A percentile compares a stretch with the other conserved stretches of the same genome.
Conservation (phyloP, 2,113 vertebrate species). For the Pelobates fuscus region DNA sequence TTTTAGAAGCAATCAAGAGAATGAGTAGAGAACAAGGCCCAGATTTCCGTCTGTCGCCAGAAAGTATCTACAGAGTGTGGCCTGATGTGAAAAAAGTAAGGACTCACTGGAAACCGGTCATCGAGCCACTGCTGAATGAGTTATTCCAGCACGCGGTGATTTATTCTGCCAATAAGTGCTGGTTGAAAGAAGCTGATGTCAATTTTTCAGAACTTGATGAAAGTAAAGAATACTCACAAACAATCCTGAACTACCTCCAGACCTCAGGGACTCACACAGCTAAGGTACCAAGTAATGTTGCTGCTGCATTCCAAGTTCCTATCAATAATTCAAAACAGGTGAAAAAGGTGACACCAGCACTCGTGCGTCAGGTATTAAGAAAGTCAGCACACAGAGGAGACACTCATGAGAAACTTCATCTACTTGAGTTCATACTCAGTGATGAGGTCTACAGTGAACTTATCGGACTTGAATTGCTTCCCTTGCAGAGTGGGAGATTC, state of each 20-base stretch:
- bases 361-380: slow-evolving; percentile 83
- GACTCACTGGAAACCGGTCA: slow-evolving; percentile 84
- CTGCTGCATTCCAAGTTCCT: slow-evolving; percentile 71
- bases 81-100: slow-evolving; percentile 78
- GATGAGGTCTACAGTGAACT: slow-evolving; percentile 89
- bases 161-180: slow-evolving; percentile 77
- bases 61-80: slow-evolving; percentile 85
- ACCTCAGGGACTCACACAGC: slow-evolving; percentile 88
- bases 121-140: slow-evolving; percentile 85
- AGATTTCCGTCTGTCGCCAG: slow-evolving; percentile 77
- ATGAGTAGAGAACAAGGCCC: slow-evolving; percentile 80
- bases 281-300: slow-evolving; percentile 79
- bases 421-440: slow-evolving; percentile 87
- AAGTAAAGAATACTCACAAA: slow-evolving; percentile 69
- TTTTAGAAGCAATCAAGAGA: slow-evolving; percentile 82
- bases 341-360: slow-evolving; percentile 81
- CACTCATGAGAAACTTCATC: slow-evolving; percentile 78
- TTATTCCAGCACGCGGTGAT: slow-evolving; percentile 83
- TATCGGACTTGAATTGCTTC: slow-evolving; percentile 90
- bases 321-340: slow-evolving; percentile 63
- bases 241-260: slow-evolving; percentile 91
- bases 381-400: slow-evolving; percentile 77
- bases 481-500: slow-evolving; percentile 86
- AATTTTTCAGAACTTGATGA: slow-evolving; percentile 87
- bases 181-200: slow-evolving; percentile 82